Percentiles rank a stretch among this genome's conserved stretches.
Conservation (phyloP, 1,140 invertebrate species). For the Rhopalosiphum padi region DNA sequence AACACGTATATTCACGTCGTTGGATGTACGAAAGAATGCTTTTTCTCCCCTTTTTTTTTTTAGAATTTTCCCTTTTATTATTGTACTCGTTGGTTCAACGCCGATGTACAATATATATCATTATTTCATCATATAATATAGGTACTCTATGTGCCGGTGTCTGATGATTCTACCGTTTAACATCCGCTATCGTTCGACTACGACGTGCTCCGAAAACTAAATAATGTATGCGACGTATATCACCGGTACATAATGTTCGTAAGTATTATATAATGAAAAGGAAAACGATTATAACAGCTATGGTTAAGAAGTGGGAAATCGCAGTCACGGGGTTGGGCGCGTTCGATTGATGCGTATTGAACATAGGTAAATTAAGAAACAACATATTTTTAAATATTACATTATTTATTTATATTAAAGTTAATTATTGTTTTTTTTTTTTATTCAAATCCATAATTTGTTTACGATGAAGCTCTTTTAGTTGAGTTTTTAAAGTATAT, state of each 20-base stretch:
- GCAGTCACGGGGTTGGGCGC: too few species aligned
- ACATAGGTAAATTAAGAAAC: neutral
- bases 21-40: neutral
- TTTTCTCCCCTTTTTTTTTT: constrained; percentile 5
- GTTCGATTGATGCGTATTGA: neutral
- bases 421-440: too few species aligned
- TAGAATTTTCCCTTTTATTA: neutral
- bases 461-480: neutral
- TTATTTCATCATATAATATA: neutral
- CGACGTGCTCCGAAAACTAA: neutral
- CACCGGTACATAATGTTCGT: neutral
- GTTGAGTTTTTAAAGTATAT: neutral
- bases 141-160: neutral
- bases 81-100: neutral
- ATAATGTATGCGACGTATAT: neutral
- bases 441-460: neutral
- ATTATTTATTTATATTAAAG: too few species aligned
- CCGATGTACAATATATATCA: neutral
- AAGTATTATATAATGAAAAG: neutral
- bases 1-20: neutral
- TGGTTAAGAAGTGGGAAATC: neutral
- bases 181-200: neutral
- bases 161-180: neutral
- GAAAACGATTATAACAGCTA: neutral
- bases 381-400: neutral